Conservation (phyloP, 2,888 invertebrate species). For the Agrotis ipsilon region DNA sequence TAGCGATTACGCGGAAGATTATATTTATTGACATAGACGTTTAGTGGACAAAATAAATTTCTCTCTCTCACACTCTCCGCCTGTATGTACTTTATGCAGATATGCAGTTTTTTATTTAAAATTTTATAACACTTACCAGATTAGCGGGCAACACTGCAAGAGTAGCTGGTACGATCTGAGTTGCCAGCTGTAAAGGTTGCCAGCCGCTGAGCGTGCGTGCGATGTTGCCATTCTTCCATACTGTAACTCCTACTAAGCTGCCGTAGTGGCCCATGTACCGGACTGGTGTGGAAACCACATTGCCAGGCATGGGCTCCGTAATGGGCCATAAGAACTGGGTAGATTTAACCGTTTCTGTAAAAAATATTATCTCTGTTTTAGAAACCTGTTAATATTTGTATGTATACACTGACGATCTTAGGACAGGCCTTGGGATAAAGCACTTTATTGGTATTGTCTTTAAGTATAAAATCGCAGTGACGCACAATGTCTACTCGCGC, state of each 20-base stretch:
- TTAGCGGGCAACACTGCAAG: constrained; percentile 94
- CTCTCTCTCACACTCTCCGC: no score
- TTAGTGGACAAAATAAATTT: no score
- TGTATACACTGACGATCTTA: no score
- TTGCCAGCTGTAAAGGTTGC: constrained; percentile 95
- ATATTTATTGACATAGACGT: no score
- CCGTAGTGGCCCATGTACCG: constrained; percentile 94
- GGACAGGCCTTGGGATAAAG: no score
- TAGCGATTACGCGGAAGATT: no score
- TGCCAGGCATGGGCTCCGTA: constrained; percentile 92
- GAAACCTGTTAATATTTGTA: background rate
- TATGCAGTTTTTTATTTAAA: no score
- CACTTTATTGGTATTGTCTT: no score
- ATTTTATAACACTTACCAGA: constrained; percentile 72
- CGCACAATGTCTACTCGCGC: background rate
- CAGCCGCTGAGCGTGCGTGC: constrained; percentile 93
- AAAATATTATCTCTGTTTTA: constrained; percentile 29
- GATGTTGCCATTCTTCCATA: constrained; percentile 91
- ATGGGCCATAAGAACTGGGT: constrained; percentile 93
- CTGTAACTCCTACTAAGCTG: constrained; percentile 93
- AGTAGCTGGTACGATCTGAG: constrained; percentile 97
- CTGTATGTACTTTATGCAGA: no score
- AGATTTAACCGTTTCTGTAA: constrained; percentile 93
- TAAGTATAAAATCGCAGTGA: background rate
- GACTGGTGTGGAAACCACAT: constrained; percentile 91